Conservation (phyloP, 2,113 vertebrate species). For the Speoplatyrhinus poulsoni region DNA sequence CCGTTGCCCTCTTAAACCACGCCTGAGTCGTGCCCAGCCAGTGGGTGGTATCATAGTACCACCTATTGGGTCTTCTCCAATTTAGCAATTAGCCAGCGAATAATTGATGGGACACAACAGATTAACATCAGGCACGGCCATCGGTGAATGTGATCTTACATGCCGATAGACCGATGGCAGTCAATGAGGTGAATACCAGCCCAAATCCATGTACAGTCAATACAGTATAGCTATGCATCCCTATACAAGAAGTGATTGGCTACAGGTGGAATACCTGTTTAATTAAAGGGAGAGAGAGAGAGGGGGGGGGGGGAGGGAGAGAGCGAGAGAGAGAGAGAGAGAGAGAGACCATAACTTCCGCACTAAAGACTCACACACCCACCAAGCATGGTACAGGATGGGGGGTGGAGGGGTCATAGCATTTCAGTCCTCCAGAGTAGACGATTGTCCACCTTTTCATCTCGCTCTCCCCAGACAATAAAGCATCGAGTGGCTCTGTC, state of each 20-base stretch:
- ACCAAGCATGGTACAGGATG: slow-evolving; percentile 7
- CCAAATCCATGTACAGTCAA: slow-evolving; percentile 26
- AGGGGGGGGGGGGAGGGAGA: slow-evolving; percentile 54
- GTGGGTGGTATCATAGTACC: too few relatives aligned
- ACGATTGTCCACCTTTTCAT: slow-evolving; percentile 31
- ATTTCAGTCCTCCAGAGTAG: slow-evolving; percentile 27
- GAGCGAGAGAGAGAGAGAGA: slow-evolving; percentile 12
- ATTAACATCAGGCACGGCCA: too few relatives aligned
- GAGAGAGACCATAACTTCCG: slow-evolving; percentile 15
- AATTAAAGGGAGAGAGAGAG: slow-evolving; percentile 63
- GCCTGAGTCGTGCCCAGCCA: too few relatives aligned
- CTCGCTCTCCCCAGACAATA: slow-evolving; percentile 45
- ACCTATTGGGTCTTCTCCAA: too few relatives aligned
- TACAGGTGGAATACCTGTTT: slow-evolving; percentile 67
- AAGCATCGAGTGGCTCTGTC: slow-evolving; percentile 53
- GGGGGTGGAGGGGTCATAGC: slow-evolving; percentile 9
- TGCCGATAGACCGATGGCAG: slow-evolving; percentile 31
- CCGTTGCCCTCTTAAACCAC: too few relatives aligned
- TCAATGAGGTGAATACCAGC: slow-evolving; percentile 20
- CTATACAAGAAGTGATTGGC: slow-evolving; percentile 62
- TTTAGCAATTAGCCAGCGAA: too few relatives aligned
- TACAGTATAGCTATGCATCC: slow-evolving; percentile 43
- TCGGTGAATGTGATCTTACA: too few relatives aligned
- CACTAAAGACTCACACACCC: not conserved
- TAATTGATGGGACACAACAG: too few relatives aligned